Evolutionary conservation across 1,140 invertebrate species (phyloP).

Genomic region (Ylistrum balloti): DNA sequence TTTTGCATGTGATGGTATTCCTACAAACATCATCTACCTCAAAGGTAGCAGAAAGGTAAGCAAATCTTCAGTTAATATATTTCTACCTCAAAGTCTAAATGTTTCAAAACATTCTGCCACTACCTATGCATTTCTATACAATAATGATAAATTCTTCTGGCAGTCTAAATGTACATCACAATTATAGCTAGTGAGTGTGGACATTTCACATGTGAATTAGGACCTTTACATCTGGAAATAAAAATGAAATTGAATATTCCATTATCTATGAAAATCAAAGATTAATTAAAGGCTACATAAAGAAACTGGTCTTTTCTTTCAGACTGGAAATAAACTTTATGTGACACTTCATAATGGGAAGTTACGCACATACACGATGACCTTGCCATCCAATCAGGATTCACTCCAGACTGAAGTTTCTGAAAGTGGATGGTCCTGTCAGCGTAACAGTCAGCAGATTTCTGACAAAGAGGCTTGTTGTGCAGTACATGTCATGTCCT

Average conservation of each 20-base stretch:
- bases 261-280: too few relatives aligned
- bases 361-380: neutral
- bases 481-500: neutral
- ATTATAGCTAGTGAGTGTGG: too few relatives aligned
- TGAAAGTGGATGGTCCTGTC: neutral
- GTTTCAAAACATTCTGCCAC: too few relatives aligned
- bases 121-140: too few relatives aligned
- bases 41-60: neutral
- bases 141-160: too few relatives aligned
- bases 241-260: too few relatives aligned
- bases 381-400: neutral
- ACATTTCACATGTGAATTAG: too few relatives aligned
- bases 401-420: neutral
- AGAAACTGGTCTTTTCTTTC: too few relatives aligned
- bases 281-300: too few relatives aligned
- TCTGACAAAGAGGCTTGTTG: neutral
- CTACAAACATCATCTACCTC: neutral
- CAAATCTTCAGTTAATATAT: too few relatives aligned
- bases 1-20: neutral
- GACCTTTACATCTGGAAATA: too few relatives aligned
- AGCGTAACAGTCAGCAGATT: neutral
- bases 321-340: neutral
- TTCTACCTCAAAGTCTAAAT: neutral
- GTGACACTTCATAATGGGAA: slow-evolving; percentile 7
- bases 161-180: too few relatives aligned